A percentile compares a stretch with the other conserved stretches of the same genome.
phyloP scores from a whole-genome alignment of 92 coral and sea anemone genomes.

The Anthopleura xanthogrammica region DNA sequence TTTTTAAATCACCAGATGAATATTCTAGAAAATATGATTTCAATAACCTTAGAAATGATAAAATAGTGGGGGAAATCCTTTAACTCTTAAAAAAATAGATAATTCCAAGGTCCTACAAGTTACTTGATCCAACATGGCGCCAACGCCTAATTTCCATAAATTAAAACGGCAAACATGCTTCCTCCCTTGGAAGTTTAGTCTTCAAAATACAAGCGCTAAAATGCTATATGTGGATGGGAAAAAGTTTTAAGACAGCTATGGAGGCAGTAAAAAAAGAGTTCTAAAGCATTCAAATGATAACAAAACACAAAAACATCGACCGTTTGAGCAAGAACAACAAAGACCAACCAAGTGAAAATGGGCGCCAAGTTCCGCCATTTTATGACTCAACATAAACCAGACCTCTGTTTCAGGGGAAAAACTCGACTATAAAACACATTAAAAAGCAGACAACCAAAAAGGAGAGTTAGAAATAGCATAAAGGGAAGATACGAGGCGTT shows the following conservation, averaged over 20 bases:
- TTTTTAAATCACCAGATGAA: too few species aligned
- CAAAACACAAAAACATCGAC: neutral
- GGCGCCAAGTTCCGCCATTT: conserved; percentile 36
- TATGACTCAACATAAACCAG: neutral
- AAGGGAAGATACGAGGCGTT: neutral
- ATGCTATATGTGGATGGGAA: neutral
- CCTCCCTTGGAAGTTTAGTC: neutral
- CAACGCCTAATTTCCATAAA: conserved; percentile 10
- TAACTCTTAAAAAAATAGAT: too few species aligned
- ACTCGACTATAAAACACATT: neutral
- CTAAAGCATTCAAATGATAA: neutral
- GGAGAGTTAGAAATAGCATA: neutral
- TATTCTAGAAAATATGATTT: too few species aligned
- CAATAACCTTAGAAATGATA: too few species aligned
- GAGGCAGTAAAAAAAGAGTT: neutral
- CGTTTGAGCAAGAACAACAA: neutral
- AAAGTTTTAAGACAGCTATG: neutral
- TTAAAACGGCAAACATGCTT: neutral
- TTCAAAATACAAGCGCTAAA: neutral
- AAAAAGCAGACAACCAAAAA: neutral
- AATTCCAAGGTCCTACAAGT: neutral
- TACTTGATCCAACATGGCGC: conserved; percentile 5
- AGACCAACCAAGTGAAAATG: conserved; percentile 10
- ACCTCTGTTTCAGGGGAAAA: neutral
- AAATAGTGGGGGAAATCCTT: too few species aligned